Evolutionary conservation across 1,140 invertebrate genomes (phyloP), one percentile per base, ranked within the genome.

Genomic region (Apis dorsata): DNA sequence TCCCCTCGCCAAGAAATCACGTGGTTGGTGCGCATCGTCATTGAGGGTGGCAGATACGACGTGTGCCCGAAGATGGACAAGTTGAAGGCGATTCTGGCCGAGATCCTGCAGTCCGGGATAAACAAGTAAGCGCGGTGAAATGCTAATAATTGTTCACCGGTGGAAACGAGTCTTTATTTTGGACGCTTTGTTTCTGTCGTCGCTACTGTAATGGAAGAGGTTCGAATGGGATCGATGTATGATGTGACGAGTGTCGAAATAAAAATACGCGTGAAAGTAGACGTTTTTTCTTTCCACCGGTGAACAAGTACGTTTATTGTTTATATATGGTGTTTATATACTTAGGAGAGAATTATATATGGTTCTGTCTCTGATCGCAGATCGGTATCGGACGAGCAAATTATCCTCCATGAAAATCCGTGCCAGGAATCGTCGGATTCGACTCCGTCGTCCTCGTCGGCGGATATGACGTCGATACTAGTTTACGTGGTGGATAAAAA

Each of bases 401-500:
- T 94, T 66, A 78, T 91, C 11, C 86, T 93, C 63, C 86, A 92
- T 84, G 85, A 92, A 66, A 91, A 89, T 53, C 91, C 90, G 3
- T 94, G 93, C 44, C 53, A 11, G 7, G 87, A 91, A 8, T 49
- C 57, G 17, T 10, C 85, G 72, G 75, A 69, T 49, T 75, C 73
- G 8, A 72, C 85, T 2, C 73, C 87, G 21, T 73, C 79, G n/a
- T 21, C 34, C 19, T 73, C 79, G n/a, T 21, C 86, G 24, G 73
- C 70, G 28, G 91, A 92, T 19, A 68, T 83, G 57, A 90, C 90
- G 24, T 81, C 91, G 8, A 83, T 94, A 28, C 55, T 92, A 8
- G 73, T 92, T 77, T 94, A 93, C 80, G 88, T 94, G 12, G 86
- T 92, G 49, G 91, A 94, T 85, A 84, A 91, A 70, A 86, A 91